Conservation (phyloP, 2,113 vertebrate genomes). For the Raja brachyura region DNA sequence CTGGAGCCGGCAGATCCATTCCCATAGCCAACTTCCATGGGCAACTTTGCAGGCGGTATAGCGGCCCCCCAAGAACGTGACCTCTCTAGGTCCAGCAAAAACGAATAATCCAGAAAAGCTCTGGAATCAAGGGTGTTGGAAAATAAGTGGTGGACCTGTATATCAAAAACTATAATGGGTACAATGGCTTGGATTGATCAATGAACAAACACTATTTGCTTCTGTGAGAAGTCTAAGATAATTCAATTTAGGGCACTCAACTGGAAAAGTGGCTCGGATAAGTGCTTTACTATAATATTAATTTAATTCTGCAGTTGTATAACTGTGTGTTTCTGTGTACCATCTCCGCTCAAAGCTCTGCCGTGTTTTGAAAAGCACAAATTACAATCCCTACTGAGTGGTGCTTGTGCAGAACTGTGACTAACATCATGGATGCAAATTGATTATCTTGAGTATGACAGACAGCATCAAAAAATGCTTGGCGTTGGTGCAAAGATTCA, state of each 20-base stretch:
- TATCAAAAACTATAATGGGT: too few relatives aligned
- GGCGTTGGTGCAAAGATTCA: not conserved
- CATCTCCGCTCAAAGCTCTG: not conserved
- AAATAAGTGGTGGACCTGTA: too few relatives aligned
- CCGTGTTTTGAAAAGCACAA: too few relatives aligned
- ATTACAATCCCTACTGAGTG: too few relatives aligned
- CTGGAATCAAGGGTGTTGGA: too few relatives aligned
- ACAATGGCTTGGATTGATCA: not conserved
- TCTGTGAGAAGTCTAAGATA: not conserved
- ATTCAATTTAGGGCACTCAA: not conserved
- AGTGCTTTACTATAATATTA: not conserved
- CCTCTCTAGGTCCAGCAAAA: too few relatives aligned
- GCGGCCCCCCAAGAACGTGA: too few relatives aligned
- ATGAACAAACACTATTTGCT: not conserved
- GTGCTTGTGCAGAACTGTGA: too few relatives aligned
- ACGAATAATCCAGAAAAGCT: too few relatives aligned
- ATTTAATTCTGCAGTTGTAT: not conserved
- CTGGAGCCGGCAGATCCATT: too few relatives aligned
- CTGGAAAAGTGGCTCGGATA: not conserved
- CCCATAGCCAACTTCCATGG: too few relatives aligned
- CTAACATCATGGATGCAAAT: not conserved
- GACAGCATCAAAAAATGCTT: not conserved
- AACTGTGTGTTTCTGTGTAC: not conserved
- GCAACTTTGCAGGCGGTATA: too few relatives aligned
- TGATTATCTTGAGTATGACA: not conserved